Evolutionary conservation across 2,113 vertebrate genomes (phyloP).

Genomic region (Peromyscus polionotus): DNA sequence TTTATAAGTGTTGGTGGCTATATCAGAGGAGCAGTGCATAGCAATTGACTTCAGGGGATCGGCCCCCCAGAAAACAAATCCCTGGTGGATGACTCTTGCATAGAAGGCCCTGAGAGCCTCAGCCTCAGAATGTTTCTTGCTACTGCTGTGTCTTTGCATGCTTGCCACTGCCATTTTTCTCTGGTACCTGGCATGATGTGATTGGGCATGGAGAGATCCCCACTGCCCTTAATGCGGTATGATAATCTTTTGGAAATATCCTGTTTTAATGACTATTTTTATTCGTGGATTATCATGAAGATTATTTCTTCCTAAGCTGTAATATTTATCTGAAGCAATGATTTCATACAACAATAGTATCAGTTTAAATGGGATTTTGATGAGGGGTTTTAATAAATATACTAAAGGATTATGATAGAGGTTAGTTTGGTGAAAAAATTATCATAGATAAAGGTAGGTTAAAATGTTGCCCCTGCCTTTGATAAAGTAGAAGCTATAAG

Average conservation of each 20-base stretch:
- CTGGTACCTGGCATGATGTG: not conserved
- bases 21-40: not conserved
- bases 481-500: too few relatives aligned
- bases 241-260: not conserved
- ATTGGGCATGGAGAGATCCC: not conserved
- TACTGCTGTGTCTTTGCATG: not conserved
- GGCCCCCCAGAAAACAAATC: too few relatives aligned
- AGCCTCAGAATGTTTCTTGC: not conserved
- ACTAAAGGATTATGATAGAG: not conserved
- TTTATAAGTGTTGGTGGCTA: not conserved
- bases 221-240: not conserved
- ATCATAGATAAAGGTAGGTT: too few relatives aligned
- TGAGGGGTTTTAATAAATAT: not conserved
- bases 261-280: too few relatives aligned
- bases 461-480: too few relatives aligned
- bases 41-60: too few relatives aligned
- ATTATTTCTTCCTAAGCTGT: not conserved
- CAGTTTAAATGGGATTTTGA: not conserved
- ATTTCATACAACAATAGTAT: not conserved
- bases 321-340: not conserved
- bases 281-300: not conserved
- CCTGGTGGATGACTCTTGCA: rapidly evolving
- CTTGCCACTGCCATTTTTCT: not conserved
- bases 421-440: not conserved
- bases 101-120: not conserved